Base-by-base conservation (phyloP, 2,113 vertebrate species). In the Syngnathus floridae region DNA sequence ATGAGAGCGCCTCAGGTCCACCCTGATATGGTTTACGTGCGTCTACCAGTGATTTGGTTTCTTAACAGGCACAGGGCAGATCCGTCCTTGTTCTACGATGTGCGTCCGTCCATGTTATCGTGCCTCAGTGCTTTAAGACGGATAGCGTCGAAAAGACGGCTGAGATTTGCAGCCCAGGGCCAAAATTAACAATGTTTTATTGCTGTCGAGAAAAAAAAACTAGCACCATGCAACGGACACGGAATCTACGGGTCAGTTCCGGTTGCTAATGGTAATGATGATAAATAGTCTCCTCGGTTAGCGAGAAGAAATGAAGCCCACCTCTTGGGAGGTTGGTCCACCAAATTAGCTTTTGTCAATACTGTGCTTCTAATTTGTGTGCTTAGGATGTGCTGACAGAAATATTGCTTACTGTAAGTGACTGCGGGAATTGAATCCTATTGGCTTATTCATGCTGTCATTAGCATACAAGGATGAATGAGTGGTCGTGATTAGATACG, bases 291-390 rank as follows among this genome's bases (percentile, higher is more conserved):
- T 48, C 43, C 60, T 69, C 63, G 48, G 70, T 68, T 60, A 69
- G n/a, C 37, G 69, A 72, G 59, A 82, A 81, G 81, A 86, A 82
- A 85, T 78, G 73, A 81, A 76, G 81, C 64, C 75, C 76, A 57
- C 77, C 61, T 74, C 83, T 76, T 76, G 72, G 82, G 83, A 77
- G 86, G 88, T 82, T 82, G 67, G 60, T 68, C 65, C 56, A 79
- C 85, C 84, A 88, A 89, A 87, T 91, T 88, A 92, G 88, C 90
- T 90, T 85, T 86, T 80, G 90, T 92, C 92, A 90, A 93, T 92
- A 93, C 75, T 72, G 67, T 71, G 86, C 87, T 85, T 87, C 88
- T 85, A 84, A 88, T 88, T 82, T 85, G 85, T 89, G 85, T 87
- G 85, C 87, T 72, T 84, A 74, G 83, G 82, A 86, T 81, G 80